Evolutionary conservation across 2,797 vertebrate species (phyloP), one percentile per base, ranked within the genome.

Genomic region (Coccyzus lansbergi): DNA sequence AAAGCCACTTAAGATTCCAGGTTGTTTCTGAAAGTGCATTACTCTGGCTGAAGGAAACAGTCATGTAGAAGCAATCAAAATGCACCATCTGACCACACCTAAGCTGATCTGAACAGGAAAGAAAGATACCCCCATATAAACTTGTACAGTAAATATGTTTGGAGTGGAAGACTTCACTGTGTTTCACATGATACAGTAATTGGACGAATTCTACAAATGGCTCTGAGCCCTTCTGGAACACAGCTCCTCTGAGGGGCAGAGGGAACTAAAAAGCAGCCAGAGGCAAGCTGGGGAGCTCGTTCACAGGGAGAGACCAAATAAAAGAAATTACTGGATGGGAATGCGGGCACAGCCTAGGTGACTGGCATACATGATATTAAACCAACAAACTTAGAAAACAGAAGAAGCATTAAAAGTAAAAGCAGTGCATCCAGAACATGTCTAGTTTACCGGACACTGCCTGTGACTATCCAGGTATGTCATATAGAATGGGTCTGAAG

Each of bases 71-170:
- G 89, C 65, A 75, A 87, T 71, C 69, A 89, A 42, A 91, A 92
- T 81, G 72, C 72, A 87, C 64, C 31, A 1, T 55, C 84, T 88
- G 91, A 87, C 67, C 86, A 91, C 29, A 0, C 91, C 86, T 91
- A 58, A 83, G 58, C n/a, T 92, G 93, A 89, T 88, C 92, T 34
- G 42, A 92, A 91, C 81, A 87, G 93, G 93, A 95, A 95, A 75
- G 53, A 72, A 75, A 59, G 84, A 92, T 92, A 91, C 71, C 86
- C 28, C 72, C 65, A 78, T 7, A 58, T 31, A 82, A 88, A 63
- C 71, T 64, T 64, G 51, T 25, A 58, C 52, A 91, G 87, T 82
- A 92, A 91, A 64, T 67, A 82, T 10, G 28, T 78, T 58, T 69
- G 64, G 53, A 85, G 58, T 29, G 60, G 60, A 91, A 82, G 79